Evolutionary conservation across 2,888 invertebrate species (phyloP), one percentile per base, ranked within the genome.

Genomic region (Dicyrtomina minuta): DNA sequence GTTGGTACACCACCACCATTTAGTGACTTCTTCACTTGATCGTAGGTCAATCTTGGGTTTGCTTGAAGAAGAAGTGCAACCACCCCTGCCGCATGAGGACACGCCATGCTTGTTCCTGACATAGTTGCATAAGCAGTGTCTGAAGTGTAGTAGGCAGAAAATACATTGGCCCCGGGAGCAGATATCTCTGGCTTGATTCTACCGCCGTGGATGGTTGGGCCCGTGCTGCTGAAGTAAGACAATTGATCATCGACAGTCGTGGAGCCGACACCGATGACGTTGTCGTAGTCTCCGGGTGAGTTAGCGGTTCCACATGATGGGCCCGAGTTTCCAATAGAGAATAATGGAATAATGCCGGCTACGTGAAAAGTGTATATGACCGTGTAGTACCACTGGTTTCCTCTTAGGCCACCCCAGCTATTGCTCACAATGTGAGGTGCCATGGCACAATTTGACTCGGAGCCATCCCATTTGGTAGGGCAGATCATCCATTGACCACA

Each of bases 291-390:
- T 17, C 56, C 56, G n/a, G 56, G 56, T 2, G 56, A 56, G 6
- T 33, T 33, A 17, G 33, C 56, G 4, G 56, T 15, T 26, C 27
- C 27, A 27, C 56, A 56, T 15, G 12, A 8, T 3, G 56, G 56
- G 2, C 56, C 56, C 27, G 56, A 26, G 33, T 56, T 56, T 10
- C 56, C 56, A 17, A 56, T 33, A 3, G 56, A 56, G 27, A 56
- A 56, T 6, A 56, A 8, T 17, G 56, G 56, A 17, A 56, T 27
- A 22, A 56, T 56, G 5, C 56, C 56, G 26, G n/a, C 56, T 13
- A n/a, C 3, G n/a, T 27, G 56, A n/a, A 15, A 56, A 26, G 4
- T 6, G 12, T 56, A 13, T 4, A 27, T 56, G 4, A 56, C 15
- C 2, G 4, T n/a, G 4, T 56, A 4, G n/a, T 56, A 56, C 56